Conservation (phyloP, 2,113 vertebrate species). For the Otocyon megalotis region DNA sequence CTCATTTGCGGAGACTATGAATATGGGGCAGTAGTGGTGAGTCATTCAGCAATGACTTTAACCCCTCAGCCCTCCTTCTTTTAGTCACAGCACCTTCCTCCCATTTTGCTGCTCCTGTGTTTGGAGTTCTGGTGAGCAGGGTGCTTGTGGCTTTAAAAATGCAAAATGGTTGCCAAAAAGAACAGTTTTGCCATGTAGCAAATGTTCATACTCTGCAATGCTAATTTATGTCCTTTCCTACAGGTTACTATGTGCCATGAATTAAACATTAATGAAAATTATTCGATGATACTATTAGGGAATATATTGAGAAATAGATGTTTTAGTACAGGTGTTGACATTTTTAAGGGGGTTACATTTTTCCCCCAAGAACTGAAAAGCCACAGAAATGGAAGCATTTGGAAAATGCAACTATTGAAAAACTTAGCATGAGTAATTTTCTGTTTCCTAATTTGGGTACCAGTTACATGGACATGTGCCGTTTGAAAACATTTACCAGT, state of each 20-base stretch:
- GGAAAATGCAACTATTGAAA: slow-evolving; percentile 52
- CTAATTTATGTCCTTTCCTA: slow-evolving; percentile 81
- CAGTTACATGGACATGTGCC: background rate
- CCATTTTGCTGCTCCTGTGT: slow-evolving; percentile 56
- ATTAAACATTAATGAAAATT: slow-evolving; percentile 74
- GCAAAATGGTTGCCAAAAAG: slow-evolving; percentile 83
- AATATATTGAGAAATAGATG: slow-evolving; percentile 33
- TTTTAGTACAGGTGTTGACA: slow-evolving; percentile 50
- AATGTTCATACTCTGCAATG: slow-evolving; percentile 81
- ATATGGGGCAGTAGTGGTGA: slow-evolving; percentile 70
- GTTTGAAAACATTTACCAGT: background rate
- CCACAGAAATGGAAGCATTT: slow-evolving; percentile 37
- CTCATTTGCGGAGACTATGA: slow-evolving; percentile 71
- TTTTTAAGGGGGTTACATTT: background rate
- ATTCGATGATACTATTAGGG: slow-evolving; percentile 55
- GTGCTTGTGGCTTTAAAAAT: slow-evolving; percentile 82
- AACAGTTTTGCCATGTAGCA: slow-evolving; percentile 82
- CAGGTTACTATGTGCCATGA: slow-evolving; percentile 77
- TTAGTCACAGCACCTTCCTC: slow-evolving; percentile 64
- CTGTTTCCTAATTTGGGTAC: background rate
- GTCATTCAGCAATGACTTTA: slow-evolving; percentile 66
- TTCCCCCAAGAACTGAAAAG: slow-evolving; percentile 15
- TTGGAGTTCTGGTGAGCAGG: slow-evolving; percentile 72
- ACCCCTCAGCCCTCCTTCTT: slow-evolving; percentile 73
- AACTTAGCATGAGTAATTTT: slow-evolving; percentile 31